Conservation (phyloP, 2,113 vertebrate genomes). For the Hiodon tergisus region DNA sequence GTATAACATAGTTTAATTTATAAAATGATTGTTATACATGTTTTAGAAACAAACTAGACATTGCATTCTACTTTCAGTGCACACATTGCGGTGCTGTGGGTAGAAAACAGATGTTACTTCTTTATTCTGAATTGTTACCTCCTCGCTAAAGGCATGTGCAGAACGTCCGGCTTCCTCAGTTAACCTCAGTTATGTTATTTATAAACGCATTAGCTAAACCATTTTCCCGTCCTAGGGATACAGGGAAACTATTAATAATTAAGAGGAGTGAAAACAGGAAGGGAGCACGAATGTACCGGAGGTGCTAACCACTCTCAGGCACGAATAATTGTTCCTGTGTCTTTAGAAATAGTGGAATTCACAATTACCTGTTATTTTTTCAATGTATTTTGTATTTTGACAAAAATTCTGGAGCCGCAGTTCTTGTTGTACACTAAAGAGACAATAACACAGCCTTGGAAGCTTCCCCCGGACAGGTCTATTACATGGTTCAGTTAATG, state of each 20-base stretch:
- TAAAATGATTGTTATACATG: no score
- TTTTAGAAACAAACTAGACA: no score
- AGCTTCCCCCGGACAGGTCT: background rate
- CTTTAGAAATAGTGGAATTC: background rate
- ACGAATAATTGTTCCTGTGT: background rate
- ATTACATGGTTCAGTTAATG: no score
- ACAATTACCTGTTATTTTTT: background rate
- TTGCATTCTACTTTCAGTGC: no score
- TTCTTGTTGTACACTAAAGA: no score
- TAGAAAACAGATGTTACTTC: no score
- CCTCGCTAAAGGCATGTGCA: background rate
- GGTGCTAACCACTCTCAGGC: background rate
- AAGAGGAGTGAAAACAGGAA: background rate
- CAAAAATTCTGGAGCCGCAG: no score
- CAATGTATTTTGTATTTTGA: background rate
- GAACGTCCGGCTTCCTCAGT: background rate
- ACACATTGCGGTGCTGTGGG: no score
- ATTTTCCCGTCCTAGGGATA: background rate
- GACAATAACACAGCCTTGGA: no score
- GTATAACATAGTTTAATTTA: no score
- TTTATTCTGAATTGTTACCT: constrained; percentile 1
- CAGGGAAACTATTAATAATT: background rate
- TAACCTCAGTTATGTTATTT: constrained; percentile 4
- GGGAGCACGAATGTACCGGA: background rate
- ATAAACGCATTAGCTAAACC: background rate